Percentiles rank a stretch among this genome's conserved stretches.
Conservation (phyloP, 1,140 invertebrate genomes). For the Littorina saxatilis region DNA sequence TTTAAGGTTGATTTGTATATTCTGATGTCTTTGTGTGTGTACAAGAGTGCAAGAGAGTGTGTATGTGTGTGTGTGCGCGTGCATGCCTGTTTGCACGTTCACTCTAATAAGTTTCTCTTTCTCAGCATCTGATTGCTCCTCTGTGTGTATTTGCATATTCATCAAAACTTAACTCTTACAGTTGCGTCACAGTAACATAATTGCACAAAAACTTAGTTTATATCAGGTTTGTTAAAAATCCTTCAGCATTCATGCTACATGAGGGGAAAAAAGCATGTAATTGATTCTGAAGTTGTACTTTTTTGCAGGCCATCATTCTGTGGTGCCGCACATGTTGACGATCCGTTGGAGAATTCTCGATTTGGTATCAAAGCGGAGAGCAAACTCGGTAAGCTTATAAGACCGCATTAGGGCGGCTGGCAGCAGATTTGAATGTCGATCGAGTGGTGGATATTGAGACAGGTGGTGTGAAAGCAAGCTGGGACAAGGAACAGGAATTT, state of each 20-base stretch:
- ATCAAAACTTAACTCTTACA: no score
- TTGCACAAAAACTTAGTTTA: no score
- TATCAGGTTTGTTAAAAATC: no score
- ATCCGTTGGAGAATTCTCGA: neutral
- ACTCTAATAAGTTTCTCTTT: neutral
- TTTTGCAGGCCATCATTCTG: conserved; percentile 5
- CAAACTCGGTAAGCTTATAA: neutral
- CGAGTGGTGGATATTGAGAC: neutral
- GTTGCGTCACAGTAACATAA: no score
- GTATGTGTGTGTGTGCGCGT: neutral
- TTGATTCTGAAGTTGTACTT: neutral
- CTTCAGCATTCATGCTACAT: no score
- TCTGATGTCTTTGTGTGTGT: neutral
- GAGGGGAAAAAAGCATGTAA: no score
- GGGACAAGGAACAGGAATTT: neutral
- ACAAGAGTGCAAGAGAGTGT: no score
- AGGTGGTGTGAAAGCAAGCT: neutral
- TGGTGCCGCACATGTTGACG: neutral
- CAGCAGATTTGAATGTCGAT: neutral
- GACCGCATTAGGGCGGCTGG: neutral
- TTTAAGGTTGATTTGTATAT: neutral
- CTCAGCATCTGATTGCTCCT: neutral
- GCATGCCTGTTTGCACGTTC: neutral
- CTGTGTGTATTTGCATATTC: no score
- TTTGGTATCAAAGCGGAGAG: neutral